Evolutionary conservation across 2,113 vertebrate genomes (phyloP).

Genomic region (Oreotrochilus melanogaster): DNA sequence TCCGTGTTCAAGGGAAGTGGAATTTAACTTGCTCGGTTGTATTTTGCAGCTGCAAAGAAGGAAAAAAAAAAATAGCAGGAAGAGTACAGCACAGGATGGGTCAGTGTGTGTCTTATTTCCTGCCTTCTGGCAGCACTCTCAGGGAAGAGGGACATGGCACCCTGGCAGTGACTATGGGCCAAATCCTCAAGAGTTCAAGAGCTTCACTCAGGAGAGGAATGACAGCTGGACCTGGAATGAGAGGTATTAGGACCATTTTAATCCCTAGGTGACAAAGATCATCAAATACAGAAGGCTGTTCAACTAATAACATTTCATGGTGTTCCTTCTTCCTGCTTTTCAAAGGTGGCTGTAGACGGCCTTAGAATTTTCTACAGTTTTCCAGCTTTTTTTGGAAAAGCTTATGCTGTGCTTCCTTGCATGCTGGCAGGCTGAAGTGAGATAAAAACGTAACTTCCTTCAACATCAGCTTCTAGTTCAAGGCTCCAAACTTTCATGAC

Average conservation of each 20-base stretch:
- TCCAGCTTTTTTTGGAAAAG: neutral
- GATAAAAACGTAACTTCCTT: neutral
- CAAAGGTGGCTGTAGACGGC: neutral
- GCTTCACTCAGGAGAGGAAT: neutral
- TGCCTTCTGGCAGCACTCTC: neutral
- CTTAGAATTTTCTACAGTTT: neutral
- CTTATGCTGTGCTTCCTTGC: neutral
- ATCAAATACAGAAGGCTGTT: neutral
- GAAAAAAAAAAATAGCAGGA: conserved; percentile 56
- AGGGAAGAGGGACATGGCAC: neutral
- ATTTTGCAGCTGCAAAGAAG: conserved; percentile 60
- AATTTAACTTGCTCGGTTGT: conserved; percentile 60
- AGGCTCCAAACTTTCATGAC: neutral
- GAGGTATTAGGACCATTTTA: neutral
- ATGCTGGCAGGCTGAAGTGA: neutral
- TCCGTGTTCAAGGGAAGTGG: conserved; percentile 58
- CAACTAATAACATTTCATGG: neutral
- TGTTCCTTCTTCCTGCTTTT: neutral
- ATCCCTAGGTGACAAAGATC: neutral
- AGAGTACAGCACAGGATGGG: conserved; percentile 22
- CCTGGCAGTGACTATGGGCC: neutral
- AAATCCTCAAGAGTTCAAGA: neutral
- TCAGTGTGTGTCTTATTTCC: conserved; percentile 39
- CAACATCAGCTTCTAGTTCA: neutral
- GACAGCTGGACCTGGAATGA: neutral